These are phyloP conservation scores for Actinostola sp. DNA, from an alignment of 92 coral and sea anemone genomes.

Conservation along the genomic window DNA sequence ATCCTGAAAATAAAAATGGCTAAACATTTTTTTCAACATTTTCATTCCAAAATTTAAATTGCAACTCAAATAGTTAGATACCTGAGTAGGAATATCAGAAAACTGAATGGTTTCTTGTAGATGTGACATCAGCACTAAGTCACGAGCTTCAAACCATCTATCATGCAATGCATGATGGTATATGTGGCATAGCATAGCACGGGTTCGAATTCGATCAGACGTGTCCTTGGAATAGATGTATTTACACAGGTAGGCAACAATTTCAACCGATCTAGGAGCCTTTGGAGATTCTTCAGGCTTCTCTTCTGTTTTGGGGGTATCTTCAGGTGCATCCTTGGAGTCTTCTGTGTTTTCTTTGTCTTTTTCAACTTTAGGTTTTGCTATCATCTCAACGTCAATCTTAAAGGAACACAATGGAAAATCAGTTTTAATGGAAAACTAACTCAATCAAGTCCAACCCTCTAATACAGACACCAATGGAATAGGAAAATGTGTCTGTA, in stretches of 20 bases:
- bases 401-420: neutral
- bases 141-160: conserved; percentile 96
- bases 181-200: conserved; percentile 97
- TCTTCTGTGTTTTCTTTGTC: conserved; percentile 21
- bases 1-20: neutral
- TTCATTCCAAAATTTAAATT: neutral
- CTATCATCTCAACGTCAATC: conserved; percentile 50
- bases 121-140: conserved; percentile 96
- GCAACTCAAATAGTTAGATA: neutral
- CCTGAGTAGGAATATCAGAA: conserved; percentile 99
- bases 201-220: conserved; percentile 92
- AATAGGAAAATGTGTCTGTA: neutral
- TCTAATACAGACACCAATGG: too few relatives aligned
- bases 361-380: conserved; percentile 16
- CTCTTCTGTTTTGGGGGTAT: conserved; percentile 31
- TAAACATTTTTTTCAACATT: neutral
- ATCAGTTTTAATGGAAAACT: neutral
- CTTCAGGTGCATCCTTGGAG: neutral
- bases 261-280: conserved; percentile 50
- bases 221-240: conserved; percentile 95
- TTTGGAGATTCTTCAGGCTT: conserved; percentile 23
- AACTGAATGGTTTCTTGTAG: conserved; percentile 91
- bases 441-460: too few relatives aligned
- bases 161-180: conserved; percentile 93
- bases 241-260: conserved; percentile 78